Percentiles rank a stretch among this genome's conserved stretches.
Conservation (phyloP, 2,888 invertebrate genomes). For the Incurvaria masculella region DNA sequence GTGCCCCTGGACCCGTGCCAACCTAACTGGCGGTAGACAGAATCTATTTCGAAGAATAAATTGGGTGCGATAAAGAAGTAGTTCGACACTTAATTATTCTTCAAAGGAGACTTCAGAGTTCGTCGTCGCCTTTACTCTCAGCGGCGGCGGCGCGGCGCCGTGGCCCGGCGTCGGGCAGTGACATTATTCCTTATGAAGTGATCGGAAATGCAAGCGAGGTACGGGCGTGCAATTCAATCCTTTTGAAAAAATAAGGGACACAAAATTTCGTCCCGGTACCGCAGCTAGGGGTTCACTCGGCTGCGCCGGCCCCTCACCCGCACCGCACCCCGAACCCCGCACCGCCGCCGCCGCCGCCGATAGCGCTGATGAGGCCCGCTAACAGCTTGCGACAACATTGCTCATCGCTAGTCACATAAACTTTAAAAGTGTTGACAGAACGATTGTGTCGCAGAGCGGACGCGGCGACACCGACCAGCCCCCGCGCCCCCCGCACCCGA, state of each 20-base stretch:
- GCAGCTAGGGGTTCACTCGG: not conserved
- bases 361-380: constrained; percentile 47
- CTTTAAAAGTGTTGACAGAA: constrained; percentile 51
- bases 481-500: not conserved
- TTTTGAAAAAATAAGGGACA: too few relatives aligned
- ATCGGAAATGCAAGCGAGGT: too few relatives aligned
- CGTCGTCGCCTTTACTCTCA: too few relatives aligned
- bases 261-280: too few relatives aligned
- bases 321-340: not conserved
- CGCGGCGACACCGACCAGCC: not conserved
- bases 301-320: not conserved
- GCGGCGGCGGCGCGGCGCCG: too few relatives aligned
- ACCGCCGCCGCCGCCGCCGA: constrained; percentile 27
- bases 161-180: too few relatives aligned
- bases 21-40: constrained; percentile 45
- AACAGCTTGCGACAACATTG: constrained; percentile 48
- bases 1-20: constrained; percentile 40
- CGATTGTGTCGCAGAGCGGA: constrained; percentile 26
- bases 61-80: constrained; percentile 54
- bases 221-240: too few relatives aligned
- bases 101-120: too few relatives aligned
- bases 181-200: too few relatives aligned
- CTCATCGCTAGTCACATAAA: constrained; percentile 39
- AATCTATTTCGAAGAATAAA: constrained; percentile 51
- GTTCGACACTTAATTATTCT: constrained; percentile 57